Conservation (phyloP, 2,797 vertebrate species). For the Pelobates cultripes region DNA sequence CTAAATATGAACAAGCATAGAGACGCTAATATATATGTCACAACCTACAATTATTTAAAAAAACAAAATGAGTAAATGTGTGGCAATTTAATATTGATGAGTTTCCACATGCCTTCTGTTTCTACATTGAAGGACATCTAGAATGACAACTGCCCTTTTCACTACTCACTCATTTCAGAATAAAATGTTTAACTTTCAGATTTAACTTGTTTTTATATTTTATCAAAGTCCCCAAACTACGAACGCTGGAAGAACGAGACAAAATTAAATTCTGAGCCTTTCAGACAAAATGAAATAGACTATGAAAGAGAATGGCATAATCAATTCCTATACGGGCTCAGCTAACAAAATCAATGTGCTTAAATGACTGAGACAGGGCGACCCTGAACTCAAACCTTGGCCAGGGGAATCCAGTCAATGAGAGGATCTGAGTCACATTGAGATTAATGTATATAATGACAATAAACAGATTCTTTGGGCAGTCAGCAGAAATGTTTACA, state of each 20-base stretch:
- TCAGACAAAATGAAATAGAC: conserved; percentile 34
- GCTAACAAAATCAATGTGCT: conserved; percentile 37
- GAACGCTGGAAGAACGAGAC: conserved; percentile 15
- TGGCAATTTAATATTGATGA: no score
- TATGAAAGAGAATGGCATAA: conserved; percentile 18
- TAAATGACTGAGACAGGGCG: conserved; percentile 36
- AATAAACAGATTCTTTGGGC: not conserved
- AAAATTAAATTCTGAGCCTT: conserved; percentile 47
- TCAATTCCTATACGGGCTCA: conserved; percentile 28
- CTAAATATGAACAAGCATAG: no score
- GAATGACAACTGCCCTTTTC: no score
- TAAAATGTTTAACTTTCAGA: no score
- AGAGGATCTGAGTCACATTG: conserved; percentile 9
- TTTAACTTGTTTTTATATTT: no score
- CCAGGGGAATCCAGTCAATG: conserved; percentile 4
- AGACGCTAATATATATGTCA: no score
- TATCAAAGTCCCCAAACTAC: no score
- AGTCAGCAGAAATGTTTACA: not conserved
- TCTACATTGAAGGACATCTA: no score
- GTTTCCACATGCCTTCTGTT: no score
- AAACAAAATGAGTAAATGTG: no score
- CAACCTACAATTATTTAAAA: no score
- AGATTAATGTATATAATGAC: conserved; percentile 32
- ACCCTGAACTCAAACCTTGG: conserved; percentile 23
- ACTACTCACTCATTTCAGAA: no score